Conservation (phyloP, 2,113 vertebrate genomes). For the Ibidorhyncha struthersii region DNA sequence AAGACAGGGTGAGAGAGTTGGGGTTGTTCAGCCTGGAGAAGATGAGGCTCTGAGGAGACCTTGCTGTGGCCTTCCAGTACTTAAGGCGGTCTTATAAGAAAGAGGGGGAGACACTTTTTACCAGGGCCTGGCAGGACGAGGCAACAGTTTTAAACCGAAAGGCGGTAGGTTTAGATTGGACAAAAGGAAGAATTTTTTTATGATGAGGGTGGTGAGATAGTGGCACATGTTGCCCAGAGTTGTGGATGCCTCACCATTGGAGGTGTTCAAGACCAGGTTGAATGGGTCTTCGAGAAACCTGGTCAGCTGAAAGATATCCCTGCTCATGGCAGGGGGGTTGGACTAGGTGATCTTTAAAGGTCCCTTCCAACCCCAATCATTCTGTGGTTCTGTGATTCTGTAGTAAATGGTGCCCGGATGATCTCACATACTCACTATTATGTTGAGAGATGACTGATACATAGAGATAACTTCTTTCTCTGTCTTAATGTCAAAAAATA, state of each 20-base stretch:
- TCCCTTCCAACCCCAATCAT: not conserved
- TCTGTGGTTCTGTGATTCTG: not conserved
- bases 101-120: not conserved
- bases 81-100: not conserved
- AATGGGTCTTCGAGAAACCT: not conserved
- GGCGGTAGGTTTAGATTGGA: not conserved
- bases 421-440: not conserved
- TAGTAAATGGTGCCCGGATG: not conserved
- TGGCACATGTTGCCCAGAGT: not conserved
- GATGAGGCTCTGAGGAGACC: not conserved
- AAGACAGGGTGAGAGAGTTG: not conserved
- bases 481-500: not conserved
- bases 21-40: not conserved
- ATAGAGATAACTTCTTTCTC: not conserved
- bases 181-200: not conserved
- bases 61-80: not conserved
- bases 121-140: not conserved
- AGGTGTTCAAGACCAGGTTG: not conserved
- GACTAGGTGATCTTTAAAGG: not conserved
- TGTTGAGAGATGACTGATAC: not conserved
- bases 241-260: not conserved
- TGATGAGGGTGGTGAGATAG: not conserved
- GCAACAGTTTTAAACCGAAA: not conserved
- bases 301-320: not conserved
- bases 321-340: not conserved